These are phyloP conservation scores for Erpobdella octoculata DNA, from an alignment of 2,888 invertebrate species.

Conservation along the genomic window DNA sequence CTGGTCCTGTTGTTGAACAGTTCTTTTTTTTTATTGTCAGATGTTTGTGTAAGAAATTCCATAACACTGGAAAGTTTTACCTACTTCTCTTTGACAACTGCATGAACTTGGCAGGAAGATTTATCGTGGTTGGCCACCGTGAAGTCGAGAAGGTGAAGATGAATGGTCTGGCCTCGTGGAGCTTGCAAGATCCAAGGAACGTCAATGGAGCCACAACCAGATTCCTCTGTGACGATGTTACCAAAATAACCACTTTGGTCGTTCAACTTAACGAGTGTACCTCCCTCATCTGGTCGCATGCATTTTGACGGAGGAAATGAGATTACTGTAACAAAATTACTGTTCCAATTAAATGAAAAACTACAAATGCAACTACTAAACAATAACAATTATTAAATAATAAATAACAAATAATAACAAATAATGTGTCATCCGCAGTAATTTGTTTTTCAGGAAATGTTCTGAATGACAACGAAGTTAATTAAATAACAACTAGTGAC, in stretches of 20 bases:
- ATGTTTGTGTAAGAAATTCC: background rate
- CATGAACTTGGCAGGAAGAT: slow-evolving; percentile 6
- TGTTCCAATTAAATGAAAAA: too few species aligned
- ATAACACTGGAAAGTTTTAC: background rate
- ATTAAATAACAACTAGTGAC: too few species aligned
- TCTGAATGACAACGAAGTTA: too few species aligned
- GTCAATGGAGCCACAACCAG: slow-evolving; percentile 10
- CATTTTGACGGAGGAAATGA: too few species aligned
- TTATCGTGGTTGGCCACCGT: background rate
- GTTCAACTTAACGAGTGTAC: background rate
- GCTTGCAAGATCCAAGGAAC: slow-evolving; percentile 22
- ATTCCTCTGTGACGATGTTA: slow-evolving; percentile 9
- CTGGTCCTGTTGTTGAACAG: slow-evolving; percentile 29
- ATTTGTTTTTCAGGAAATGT: too few species aligned
- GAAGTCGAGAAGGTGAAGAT: slow-evolving; percentile 13
- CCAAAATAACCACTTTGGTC: background rate
- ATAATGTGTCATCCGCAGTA: too few species aligned
- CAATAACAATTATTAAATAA: too few species aligned
- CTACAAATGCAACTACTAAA: too few species aligned
- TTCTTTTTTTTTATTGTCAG: too few species aligned
- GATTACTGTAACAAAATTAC: too few species aligned
- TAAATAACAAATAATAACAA: too few species aligned
- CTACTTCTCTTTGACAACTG: slow-evolving; percentile 17
- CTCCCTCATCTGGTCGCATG: too few species aligned
- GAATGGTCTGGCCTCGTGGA: slow-evolving; percentile 4